Base-by-base conservation (phyloP, 2,113 vertebrate genomes). In the Psettodes erumei region DNA sequence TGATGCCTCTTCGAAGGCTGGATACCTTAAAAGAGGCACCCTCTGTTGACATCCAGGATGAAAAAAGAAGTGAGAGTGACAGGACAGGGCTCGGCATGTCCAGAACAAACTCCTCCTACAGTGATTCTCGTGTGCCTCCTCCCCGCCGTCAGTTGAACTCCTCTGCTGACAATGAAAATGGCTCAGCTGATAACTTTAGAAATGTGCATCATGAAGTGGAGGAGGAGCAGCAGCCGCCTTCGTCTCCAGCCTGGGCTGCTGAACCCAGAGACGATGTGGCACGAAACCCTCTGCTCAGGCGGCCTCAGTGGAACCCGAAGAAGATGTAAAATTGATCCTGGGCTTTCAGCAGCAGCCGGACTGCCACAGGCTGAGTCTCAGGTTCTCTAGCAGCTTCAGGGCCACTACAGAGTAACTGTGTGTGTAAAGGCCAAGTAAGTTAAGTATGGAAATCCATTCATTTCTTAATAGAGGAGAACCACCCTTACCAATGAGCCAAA, bases 271-370 rank as follows among this genome's bases (percentile, higher is more conserved):
- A 89, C 7, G n/a, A 28, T 21, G 32, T 51, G 0, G 35, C 79
- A 16, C 53, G 8, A 59, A 90, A 91, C 50, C 88, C 93, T 42
- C 83, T 93, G 25, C 91, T 93, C 27, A 83, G 81, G 40, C 81
- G 85, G 47, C 88, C 94, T 16, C 85, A 87, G 69, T 93, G 91
- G 88, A 92, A 90, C 53, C 83, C 85, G 1, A 79, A 75, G 66
- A 90, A 81, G 56, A 66, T 25, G 11, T 86, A 61, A 61, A 67
- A 65, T 8, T 2, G 55, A 40, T 37, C 25, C 28, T 58, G 48
- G 12, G 38, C 6, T 38, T 54, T 25, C 1, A 6, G 8, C 19
- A 35, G 71, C 67, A 79, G 75, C 61, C 25, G 62, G 55, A 74
- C 69, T 84, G 68, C 61, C 10, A 18, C 45, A 16, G 64, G 32